A percentile compares a stretch with the other conserved stretches of the same genome.
phyloP scores from a whole-genome alignment of 2,113 vertebrate species.

The Hippocampus guttulatus region DNA sequence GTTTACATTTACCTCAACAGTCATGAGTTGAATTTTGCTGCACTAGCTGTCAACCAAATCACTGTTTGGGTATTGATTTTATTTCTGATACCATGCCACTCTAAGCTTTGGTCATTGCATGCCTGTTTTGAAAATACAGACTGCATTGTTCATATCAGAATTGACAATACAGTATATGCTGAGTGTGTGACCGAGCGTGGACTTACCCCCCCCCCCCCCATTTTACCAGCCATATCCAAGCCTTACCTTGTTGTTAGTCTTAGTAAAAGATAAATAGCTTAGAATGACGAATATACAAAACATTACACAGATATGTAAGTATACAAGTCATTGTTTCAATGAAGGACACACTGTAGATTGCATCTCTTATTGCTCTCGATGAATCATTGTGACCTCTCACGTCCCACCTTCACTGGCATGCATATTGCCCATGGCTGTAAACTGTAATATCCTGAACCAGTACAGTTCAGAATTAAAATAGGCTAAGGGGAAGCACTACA shows the following conservation, averaged over 20 bases:
- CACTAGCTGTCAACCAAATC: conserved; percentile 34
- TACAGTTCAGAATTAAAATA: not conserved
- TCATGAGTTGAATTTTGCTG: conserved; percentile 19
- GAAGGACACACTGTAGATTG: conserved; percentile 40
- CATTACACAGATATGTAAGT: conserved; percentile 14
- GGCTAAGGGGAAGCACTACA: not conserved
- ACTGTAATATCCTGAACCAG: conserved; percentile 6
- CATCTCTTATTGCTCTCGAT: conserved; percentile 31
- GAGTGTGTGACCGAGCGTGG: conserved; percentile 47
- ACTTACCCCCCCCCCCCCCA: not conserved
- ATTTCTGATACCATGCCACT: conserved; percentile 43
- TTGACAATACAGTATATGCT: conserved; percentile 52
- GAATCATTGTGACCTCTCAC: conserved; percentile 25
- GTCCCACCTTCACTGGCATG: conserved; percentile 12
- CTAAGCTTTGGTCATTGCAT: conserved; percentile 59
- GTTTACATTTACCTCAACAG: conserved; percentile 2
- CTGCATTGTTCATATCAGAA: conserved; percentile 60
- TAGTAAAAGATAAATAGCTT: not conserved
- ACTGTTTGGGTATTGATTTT: conserved; percentile 23
- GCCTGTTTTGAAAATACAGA: conserved; percentile 63
- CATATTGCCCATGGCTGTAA: conserved; percentile 5
- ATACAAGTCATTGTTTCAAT: conserved; percentile 23
- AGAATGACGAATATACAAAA: not conserved
- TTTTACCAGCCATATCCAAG: conserved; percentile 36
- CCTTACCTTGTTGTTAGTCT: conserved; percentile 35